A percentile compares a stretch with the other conserved stretches of the same genome.
Evolutionary conservation across 2,797 vertebrate species (phyloP).

Genomic region (Myripristis murdjan): DNA sequence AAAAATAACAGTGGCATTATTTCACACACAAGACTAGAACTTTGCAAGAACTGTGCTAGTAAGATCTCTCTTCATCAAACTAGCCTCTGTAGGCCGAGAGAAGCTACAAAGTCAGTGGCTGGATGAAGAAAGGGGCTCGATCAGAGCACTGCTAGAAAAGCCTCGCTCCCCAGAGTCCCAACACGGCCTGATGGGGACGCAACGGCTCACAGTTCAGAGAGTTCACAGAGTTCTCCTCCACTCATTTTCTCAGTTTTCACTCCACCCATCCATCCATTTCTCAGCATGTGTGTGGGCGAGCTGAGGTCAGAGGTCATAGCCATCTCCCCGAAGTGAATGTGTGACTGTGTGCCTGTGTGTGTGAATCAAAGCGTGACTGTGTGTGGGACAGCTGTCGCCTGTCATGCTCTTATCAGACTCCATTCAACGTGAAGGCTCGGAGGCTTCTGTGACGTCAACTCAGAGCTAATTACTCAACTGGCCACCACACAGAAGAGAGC

Average conservation of each 20-base stretch:
- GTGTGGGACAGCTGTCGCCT: slow-evolving; percentile 43
- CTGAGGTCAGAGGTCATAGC: slow-evolving; percentile 50
- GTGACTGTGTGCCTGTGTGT: background rate
- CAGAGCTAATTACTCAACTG: slow-evolving; percentile 63
- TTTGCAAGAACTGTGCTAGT: no score
- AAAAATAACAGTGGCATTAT: background rate
- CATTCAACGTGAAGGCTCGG: slow-evolving; percentile 22
- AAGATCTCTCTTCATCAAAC: no score
- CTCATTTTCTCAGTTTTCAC: slow-evolving; percentile 9
- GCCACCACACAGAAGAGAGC: slow-evolving; percentile 45
- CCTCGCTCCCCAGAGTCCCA: slow-evolving; percentile 33
- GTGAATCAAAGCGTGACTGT: slow-evolving; percentile 28
- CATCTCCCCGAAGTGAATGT: slow-evolving; percentile 22
- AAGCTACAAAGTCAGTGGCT: slow-evolving; percentile 32
- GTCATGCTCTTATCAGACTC: slow-evolving; percentile 37
- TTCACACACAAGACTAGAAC: no score
- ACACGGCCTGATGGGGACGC: slow-evolving; percentile 20
- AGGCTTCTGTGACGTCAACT: slow-evolving; percentile 47
- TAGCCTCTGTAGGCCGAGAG: no score
- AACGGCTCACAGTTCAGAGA: slow-evolving; percentile 13
- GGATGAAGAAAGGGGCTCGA: background rate
- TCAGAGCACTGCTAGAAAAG: no score
- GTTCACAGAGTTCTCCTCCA: slow-evolving; percentile 29
- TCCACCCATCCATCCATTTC: slow-evolving; percentile 26
- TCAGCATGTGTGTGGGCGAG: slow-evolving; percentile 17